Base-by-base conservation (phyloP, 2,888 invertebrate genomes). In the Latrodectus hesperus region DNA sequence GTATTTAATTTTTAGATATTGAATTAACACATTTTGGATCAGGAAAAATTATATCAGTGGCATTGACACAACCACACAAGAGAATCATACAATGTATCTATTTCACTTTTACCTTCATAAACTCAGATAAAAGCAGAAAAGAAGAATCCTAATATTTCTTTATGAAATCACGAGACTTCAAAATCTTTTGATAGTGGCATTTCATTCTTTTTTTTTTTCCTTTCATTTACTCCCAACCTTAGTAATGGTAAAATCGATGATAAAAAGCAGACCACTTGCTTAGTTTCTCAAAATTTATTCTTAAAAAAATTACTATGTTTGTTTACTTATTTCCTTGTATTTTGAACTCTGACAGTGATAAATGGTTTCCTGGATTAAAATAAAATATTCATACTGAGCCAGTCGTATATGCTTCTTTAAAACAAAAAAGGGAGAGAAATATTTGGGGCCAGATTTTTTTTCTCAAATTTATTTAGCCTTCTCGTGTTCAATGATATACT, bases 261-360 rank as follows among this genome's bases (percentile, higher is more conserved):
- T 55, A 81, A 87, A 84, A 85, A 83, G 79, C 79, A 49, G 51
- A 79, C 79, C 68, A 77, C 86, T 87, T 64, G 80, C 85, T 80
- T 80, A 80, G 85, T 86, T 86, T 74, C 76, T 86, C 65, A 49
- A 64, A 86, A 86, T 86, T 72, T 81, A 87, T 75, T 76, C 86
- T 77, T 53, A 87, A 87, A 85, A 60, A 86, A 87, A 87, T 87
- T 81, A 87, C 53, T 11, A 73, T 26, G 64, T 70, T 17, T 68
- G 55, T 74, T 64, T 60, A 38, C 14, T 60, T 64, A 64, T 77
- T 82, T 71, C 68, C 70, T 68, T 73, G 60, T 73, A 65, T 87
- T 87, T 75, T 81, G 86, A 81, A 81, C 86, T 81, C 72, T 87
- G 86, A 87, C 86, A 87, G 86, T 87, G 86, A 87, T 87, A 87